Evolutionary conservation across 2,888 invertebrate genomes (phyloP).

Genomic region (Gisinianus flammeolus): DNA sequence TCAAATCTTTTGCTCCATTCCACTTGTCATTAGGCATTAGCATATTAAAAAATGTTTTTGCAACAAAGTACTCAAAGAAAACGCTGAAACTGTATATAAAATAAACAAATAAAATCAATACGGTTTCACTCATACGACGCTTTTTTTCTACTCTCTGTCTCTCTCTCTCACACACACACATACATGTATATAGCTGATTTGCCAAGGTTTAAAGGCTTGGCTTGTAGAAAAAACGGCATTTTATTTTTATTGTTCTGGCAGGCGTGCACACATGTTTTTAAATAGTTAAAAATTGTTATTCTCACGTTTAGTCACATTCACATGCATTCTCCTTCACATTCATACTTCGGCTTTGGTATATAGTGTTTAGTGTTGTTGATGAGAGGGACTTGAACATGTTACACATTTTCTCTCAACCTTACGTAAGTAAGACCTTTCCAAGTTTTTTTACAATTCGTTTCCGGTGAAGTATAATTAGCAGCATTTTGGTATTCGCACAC

Average conservation of each 20-base stretch:
- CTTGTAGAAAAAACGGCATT: not conserved
- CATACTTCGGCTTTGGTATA: not conserved
- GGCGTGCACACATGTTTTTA: not conserved
- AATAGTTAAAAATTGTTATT: not conserved
- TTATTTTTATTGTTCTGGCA: not conserved
- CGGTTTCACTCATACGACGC: not conserved
- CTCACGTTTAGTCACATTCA: not conserved
- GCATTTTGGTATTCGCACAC: not conserved
- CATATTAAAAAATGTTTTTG: too few relatives aligned
- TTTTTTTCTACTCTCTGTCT: too few relatives aligned
- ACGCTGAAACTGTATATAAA: too few relatives aligned
- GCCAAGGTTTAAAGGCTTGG: not conserved
- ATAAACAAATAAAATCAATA: not conserved
- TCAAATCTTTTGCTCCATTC: too few relatives aligned
- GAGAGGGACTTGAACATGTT: not conserved
- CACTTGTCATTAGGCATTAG: too few relatives aligned
- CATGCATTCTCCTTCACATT: too few relatives aligned
- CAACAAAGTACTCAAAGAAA: too few relatives aligned
- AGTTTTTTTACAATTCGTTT: not conserved
- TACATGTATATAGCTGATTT: not conserved
- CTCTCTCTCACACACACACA: too few relatives aligned
- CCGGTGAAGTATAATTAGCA: not conserved
- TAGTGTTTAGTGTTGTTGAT: too few relatives aligned
- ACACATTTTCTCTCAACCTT: not conserved
- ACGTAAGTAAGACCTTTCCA: not conserved